Evolutionary conservation across 2,888 invertebrate genomes (phyloP).

Genomic region (Rhorus exstirpatorius): DNA sequence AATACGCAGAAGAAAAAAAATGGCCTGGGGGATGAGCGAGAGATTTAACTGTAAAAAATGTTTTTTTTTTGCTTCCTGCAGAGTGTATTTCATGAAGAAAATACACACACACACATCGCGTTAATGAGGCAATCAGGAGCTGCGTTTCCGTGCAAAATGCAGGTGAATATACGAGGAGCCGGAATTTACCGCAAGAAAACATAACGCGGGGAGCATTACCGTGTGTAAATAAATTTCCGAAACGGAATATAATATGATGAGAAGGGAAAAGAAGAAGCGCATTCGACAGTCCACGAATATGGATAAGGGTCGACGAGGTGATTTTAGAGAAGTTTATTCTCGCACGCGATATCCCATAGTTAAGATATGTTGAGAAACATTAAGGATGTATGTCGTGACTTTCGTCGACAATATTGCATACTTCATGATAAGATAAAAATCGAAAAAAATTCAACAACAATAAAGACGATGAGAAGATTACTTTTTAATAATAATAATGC

Average conservation of each 20-base stretch:
- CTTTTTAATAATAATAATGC: too few relatives aligned
- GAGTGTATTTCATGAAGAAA: not conserved
- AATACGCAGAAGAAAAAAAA: too few relatives aligned
- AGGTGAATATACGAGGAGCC: not conserved
- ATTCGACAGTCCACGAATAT: conserved; percentile 15
- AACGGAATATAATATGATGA: not conserved
- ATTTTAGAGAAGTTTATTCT: conserved; percentile 38
- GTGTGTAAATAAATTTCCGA: not conserved
- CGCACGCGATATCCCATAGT: conserved; percentile 44
- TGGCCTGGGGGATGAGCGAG: too few relatives aligned
- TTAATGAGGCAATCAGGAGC: conserved; percentile 20
- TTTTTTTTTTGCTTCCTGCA: not conserved
- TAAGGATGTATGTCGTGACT: too few relatives aligned
- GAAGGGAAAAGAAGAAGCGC: not conserved
- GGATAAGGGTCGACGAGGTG: conserved; percentile 36
- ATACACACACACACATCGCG: not conserved
- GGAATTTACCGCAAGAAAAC: not conserved
- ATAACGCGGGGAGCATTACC: not conserved
- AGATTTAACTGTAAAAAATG: conserved; percentile 41
- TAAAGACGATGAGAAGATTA: too few relatives aligned
- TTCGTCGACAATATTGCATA: too few relatives aligned
- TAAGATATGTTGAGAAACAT: too few relatives aligned
- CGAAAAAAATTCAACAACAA: too few relatives aligned
- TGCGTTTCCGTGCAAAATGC: conserved; percentile 17
- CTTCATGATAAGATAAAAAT: too few relatives aligned